Conservation (phyloP, 2,888 invertebrate species). For the Lasioglossum calceatum region DNA sequence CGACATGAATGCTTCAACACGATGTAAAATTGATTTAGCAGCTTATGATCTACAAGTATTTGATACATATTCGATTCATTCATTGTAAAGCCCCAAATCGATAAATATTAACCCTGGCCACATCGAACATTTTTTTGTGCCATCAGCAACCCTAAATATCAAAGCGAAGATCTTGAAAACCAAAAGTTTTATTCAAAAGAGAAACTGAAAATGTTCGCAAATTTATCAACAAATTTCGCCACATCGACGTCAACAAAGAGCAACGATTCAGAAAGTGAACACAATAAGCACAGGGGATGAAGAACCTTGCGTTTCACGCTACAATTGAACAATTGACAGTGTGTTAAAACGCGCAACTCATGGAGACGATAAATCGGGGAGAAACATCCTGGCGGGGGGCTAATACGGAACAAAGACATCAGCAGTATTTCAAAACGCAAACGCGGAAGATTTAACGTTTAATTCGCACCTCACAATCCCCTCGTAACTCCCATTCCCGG, state of each 20-base stretch:
- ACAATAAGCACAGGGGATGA: not conserved
- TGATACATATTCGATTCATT: not conserved
- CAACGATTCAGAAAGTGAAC: not conserved
- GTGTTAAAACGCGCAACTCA: not conserved
- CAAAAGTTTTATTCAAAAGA: not conserved
- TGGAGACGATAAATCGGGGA: not conserved
- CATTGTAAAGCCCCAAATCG: not conserved
- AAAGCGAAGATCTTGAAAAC: not conserved
- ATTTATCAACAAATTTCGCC: not conserved
- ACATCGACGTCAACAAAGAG: not conserved
- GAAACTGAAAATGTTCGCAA: not conserved
- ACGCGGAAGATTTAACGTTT: slow-evolving; percentile 9
- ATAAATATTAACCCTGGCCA: not conserved
- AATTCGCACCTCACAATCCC: slow-evolving; percentile 52
- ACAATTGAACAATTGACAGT: not conserved
- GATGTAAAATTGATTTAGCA: not conserved
- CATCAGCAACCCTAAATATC: not conserved
- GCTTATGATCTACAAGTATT: not conserved
- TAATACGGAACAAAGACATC: not conserved
- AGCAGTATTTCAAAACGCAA: slow-evolving; percentile 35
- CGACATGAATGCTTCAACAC: not conserved
- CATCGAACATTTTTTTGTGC: not conserved
- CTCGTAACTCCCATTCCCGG: slow-evolving; percentile 27
- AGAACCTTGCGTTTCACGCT: not conserved
- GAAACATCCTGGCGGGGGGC: not conserved